Percentiles rank a stretch among this genome's conserved stretches.
These are phyloP conservation scores for Megaceryle maxima DNA, from an alignment of 2,113 vertebrate genomes.

Conservation along the genomic window DNA sequence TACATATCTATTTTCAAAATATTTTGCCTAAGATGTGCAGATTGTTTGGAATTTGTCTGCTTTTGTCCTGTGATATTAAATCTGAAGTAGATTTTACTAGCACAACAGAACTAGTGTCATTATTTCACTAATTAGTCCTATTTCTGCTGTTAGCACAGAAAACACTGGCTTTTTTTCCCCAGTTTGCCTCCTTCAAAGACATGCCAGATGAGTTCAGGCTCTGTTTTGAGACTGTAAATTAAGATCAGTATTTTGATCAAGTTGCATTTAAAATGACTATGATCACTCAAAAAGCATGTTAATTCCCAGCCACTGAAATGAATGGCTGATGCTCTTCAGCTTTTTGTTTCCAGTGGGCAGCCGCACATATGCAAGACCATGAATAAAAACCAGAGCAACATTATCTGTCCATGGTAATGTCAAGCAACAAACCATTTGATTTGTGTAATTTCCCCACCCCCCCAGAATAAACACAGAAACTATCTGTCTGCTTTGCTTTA, in stretches of 20 bases:
- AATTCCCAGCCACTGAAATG: not conserved
- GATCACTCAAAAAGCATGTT: not conserved
- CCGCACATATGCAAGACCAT: not conserved
- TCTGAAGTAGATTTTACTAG: not conserved
- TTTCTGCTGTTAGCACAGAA: constrained; percentile 43
- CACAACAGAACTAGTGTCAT: constrained; percentile 3
- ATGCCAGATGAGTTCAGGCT: not conserved
- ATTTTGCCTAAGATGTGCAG: not conserved
- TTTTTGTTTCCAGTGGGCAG: not conserved
- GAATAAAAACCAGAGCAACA: not conserved
- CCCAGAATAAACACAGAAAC: not conserved
- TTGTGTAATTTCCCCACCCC: not conserved
- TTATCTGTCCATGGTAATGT: not conserved
- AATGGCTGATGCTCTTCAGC: not conserved
- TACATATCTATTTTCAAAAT: not conserved
- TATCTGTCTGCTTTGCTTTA: not conserved
- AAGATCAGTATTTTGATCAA: constrained; percentile 51
- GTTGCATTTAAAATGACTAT: not conserved
- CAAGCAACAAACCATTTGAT: not conserved
- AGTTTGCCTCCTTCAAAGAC: constrained; percentile 47
- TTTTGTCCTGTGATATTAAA: not conserved
- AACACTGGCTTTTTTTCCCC: not conserved
- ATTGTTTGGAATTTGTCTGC: not conserved
- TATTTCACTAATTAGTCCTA: constrained; percentile 44
- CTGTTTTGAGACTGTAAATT: constrained; percentile 37